phyloP scores from a whole-genome alignment of 2,113 vertebrate species.

The Diadophis punctatus region DNA sequence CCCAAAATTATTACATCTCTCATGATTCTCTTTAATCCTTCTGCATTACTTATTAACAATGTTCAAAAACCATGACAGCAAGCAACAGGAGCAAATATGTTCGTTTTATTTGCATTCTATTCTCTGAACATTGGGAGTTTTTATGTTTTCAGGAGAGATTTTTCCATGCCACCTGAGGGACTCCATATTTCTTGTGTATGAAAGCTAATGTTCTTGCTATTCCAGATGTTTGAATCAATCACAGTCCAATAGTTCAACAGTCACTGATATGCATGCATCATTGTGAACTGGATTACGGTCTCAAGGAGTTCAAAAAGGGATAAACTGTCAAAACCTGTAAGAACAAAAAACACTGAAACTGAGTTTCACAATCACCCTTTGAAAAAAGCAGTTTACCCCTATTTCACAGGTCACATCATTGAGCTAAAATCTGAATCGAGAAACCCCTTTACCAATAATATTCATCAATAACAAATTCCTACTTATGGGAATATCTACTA shows the following conservation, averaged over 20 bases:
- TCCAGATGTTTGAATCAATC: background rate
- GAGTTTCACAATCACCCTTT: background rate
- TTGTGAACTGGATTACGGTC: background rate
- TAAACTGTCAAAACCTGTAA: background rate
- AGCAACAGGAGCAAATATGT: background rate
- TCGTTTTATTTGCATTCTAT: background rate
- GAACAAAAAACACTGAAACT: background rate
- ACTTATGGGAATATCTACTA: background rate
- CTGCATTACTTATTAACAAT: background rate
- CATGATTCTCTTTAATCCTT: background rate
- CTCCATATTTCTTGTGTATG: background rate
- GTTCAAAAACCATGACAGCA: background rate
- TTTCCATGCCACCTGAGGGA: background rate
- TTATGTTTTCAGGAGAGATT: background rate
- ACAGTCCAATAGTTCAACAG: background rate
- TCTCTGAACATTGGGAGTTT: background rate
- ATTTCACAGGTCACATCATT: background rate
- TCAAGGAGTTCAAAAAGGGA: background rate
- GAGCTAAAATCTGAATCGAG: background rate
- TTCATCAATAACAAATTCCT: background rate
- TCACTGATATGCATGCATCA: background rate
- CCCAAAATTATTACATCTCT: background rate
- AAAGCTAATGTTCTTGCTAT: background rate
- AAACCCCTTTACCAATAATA: constrained; percentile 1
- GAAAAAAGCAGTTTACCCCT: background rate